Conservation (phyloP, 2,888 invertebrate genomes). For the Tetragonisca angustula region DNA sequence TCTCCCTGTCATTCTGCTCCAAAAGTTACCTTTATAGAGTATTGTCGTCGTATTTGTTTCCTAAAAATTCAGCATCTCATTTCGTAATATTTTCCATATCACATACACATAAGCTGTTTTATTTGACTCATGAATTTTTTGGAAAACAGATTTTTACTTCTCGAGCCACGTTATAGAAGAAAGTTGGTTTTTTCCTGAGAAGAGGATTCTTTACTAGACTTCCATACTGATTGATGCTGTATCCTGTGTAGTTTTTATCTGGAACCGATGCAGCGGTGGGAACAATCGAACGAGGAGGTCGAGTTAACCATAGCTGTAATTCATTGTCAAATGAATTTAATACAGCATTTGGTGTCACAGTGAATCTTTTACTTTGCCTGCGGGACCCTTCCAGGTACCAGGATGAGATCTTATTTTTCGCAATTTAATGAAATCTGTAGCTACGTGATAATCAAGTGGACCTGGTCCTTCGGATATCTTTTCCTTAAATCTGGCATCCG, state of each 20-base stretch:
- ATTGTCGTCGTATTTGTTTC: slow-evolving; percentile 66
- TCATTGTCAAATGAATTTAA: background rate
- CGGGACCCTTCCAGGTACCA: slow-evolving; percentile 61
- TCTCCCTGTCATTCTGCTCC: slow-evolving; percentile 75
- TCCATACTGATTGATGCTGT: slow-evolving; percentile 43
- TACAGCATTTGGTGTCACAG: background rate
- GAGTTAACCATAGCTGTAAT: slow-evolving; percentile 56
- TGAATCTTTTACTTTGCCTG: slow-evolving; percentile 62
- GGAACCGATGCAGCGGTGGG: slow-evolving; percentile 41
- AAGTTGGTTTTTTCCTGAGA: slow-evolving; percentile 6
- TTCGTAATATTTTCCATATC: background rate
- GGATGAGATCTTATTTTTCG: slow-evolving; percentile 53
- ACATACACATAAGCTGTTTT: background rate
- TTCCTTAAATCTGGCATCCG: slow-evolving; percentile 64
- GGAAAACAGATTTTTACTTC: slow-evolving; percentile 37
- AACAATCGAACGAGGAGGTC: slow-evolving; percentile 48
- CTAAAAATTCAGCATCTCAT: slow-evolving; percentile 33
- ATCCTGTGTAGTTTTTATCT: slow-evolving; percentile 55
- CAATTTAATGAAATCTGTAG: slow-evolving; percentile 19
- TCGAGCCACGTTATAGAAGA: slow-evolving; percentile 57
- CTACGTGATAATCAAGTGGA: slow-evolving; percentile 52
- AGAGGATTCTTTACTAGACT: slow-evolving; percentile 45
- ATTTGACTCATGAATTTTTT: too few species aligned
- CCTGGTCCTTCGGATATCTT: slow-evolving; percentile 56
- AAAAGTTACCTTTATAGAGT: slow-evolving; percentile 74